phyloP scores from a whole-genome alignment of 1,140 invertebrate species.

The Camponotus pennsylvanicus region DNA sequence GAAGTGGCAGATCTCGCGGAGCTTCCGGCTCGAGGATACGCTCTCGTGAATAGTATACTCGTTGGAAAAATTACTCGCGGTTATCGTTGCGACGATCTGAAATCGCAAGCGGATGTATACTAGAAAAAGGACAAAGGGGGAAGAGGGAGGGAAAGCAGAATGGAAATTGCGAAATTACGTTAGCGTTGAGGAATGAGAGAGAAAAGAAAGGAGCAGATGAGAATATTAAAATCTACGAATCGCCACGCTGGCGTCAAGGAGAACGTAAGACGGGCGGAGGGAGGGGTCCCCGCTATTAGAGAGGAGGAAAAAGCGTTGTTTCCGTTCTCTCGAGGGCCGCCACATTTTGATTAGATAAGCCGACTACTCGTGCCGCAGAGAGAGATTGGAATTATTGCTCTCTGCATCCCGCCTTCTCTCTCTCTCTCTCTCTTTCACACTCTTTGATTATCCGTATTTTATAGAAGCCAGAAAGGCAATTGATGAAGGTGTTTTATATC shows the following conservation, averaged over 20 bases:
- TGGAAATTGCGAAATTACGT: slow-evolving; percentile 7
- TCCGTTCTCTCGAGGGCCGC: slow-evolving; percentile 75
- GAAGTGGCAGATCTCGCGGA: slow-evolving; percentile 42
- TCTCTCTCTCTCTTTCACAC: background rate
- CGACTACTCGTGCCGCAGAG: slow-evolving; percentile 70
- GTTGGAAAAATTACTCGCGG: slow-evolving; percentile 43
- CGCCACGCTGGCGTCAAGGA: slow-evolving; percentile 63
- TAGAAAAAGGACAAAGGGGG: no score
- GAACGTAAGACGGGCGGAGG: slow-evolving; percentile 77
- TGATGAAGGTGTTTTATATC: slow-evolving; percentile 72
- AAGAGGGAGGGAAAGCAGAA: no score
- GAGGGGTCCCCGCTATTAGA: slow-evolving; percentile 73
- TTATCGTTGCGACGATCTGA: slow-evolving; percentile 27
- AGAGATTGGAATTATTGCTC: slow-evolving; percentile 76
- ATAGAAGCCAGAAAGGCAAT: slow-evolving; percentile 61
- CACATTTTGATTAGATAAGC: slow-evolving; percentile 82
- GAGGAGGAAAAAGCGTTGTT: slow-evolving; percentile 80
- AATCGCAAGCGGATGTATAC: slow-evolving; percentile 22
- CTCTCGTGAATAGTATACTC: background rate
- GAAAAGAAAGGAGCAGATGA: background rate
- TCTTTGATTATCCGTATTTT: slow-evolving; percentile 51
- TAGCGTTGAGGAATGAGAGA: background rate
- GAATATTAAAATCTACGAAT: slow-evolving; percentile 67
- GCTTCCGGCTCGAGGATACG: slow-evolving; percentile 38
- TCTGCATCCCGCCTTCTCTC: slow-evolving; percentile 19